These are phyloP conservation scores for Callopanchax toddi DNA, from an alignment of 2,113 vertebrate genomes.

Conservation along the genomic window DNA sequence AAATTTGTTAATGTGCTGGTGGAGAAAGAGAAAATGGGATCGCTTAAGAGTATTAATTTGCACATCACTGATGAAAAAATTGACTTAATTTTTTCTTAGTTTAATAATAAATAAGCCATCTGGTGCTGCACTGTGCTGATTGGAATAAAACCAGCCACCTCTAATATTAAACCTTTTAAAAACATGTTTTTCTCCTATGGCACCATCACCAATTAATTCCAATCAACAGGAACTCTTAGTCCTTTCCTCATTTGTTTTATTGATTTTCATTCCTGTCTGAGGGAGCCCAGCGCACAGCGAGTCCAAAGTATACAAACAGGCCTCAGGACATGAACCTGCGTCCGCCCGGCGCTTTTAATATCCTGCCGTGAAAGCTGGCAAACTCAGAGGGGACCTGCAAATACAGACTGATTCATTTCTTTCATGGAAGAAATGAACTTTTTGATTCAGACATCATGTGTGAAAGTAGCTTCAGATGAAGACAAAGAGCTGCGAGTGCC, in stretches of 20 bases:
- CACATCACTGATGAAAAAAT: conserved; percentile 7
- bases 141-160: conserved; percentile 31
- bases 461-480: background rate
- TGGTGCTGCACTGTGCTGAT: conserved; percentile 20
- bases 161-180: conserved; percentile 46
- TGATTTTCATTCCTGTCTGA: conserved; percentile 69
- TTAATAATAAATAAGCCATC: conserved; percentile 5
- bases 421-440: conserved; percentile 1
- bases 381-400: conserved; percentile 49
- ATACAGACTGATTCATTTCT: conserved; percentile 1
- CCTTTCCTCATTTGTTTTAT: conserved; percentile 73
- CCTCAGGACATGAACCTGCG: conserved; percentile 34
- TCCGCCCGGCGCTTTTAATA: conserved; percentile 54
- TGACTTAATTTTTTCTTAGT: background rate
- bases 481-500: background rate
- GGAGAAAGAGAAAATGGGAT: conserved; percentile 54
- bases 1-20: conserved; percentile 47
- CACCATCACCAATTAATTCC: conserved; percentile 66
- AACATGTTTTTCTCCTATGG: conserved; percentile 42
- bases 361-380: conserved; percentile 77
- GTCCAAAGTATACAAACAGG: conserved; percentile 81
- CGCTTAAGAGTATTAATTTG: conserved; percentile 34
- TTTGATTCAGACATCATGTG: background rate
- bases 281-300: conserved; percentile 56
- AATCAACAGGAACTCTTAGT: conserved; percentile 76